Conservation (phyloP, 2,888 invertebrate species). For the Trissolcus japonicus region DNA sequence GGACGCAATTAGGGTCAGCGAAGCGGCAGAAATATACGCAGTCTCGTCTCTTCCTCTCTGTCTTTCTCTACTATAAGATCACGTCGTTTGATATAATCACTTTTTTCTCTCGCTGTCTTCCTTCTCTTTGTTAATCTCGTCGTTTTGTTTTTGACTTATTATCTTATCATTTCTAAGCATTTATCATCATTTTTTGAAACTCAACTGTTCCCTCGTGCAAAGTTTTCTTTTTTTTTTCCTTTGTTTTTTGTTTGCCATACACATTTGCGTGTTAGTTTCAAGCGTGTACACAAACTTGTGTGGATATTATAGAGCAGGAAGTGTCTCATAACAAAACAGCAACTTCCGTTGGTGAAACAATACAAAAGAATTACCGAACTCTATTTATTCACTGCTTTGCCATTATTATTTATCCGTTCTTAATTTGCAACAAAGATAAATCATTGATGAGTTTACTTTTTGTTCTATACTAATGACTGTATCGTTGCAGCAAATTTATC, state of each 20-base stretch:
- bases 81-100: conserved; percentile 54
- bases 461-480: background rate
- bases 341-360: conserved; percentile 74
- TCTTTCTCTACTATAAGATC: conserved; percentile 39
- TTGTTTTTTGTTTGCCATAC: conserved; percentile 6
- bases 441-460: background rate
- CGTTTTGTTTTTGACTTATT: conserved; percentile 18
- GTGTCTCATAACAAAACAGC: conserved; percentile 71
- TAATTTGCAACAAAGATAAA: conserved; percentile 58
- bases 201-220: too few relatives aligned
- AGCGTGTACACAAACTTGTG: too few relatives aligned
- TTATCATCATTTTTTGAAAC: conserved; percentile 13
- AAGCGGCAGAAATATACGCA: conserved; percentile 59
- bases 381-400: conserved; percentile 41
- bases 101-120: conserved; percentile 46
- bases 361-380: conserved; percentile 61
- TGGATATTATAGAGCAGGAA: conserved; percentile 65
- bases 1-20: conserved; percentile 66
- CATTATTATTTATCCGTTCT: conserved; percentile 58
- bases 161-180: too few relatives aligned
- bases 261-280: background rate
- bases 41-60: conserved; percentile 44
- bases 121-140: conserved; percentile 32
- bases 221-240: conserved; percentile 26
- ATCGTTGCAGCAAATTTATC: background rate